Evolutionary conservation across 2,113 vertebrate species (phyloP).

Genomic region (Chlamydotis undulata): DNA sequence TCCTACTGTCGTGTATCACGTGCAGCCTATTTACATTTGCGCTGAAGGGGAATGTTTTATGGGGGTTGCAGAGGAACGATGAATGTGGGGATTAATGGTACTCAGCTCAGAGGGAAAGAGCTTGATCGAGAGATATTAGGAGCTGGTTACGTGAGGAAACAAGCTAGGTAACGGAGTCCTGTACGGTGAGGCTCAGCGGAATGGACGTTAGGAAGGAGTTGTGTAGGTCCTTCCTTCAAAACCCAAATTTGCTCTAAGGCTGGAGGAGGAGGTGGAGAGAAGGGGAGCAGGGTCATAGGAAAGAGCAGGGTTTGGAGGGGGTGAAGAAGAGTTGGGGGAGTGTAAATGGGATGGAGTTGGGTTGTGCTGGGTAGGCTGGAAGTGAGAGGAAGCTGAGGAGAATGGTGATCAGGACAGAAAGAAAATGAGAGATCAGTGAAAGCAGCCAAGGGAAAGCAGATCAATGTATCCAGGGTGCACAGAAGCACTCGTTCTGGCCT

Average conservation of each 20-base stretch:
- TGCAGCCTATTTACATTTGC: background rate
- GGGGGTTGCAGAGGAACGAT: background rate
- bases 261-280: background rate
- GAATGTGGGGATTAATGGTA: background rate
- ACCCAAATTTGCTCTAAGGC: background rate
- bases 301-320: background rate
- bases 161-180: too few species aligned
- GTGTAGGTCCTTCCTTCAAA: background rate
- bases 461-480: background rate
- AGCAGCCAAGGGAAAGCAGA: background rate
- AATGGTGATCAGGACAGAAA: background rate
- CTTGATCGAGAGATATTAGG: background rate
- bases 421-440: background rate
- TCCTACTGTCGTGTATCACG: fast-evolving
- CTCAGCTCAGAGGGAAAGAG: background rate
- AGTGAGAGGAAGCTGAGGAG: background rate
- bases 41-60: background rate
- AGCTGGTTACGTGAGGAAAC: background rate
- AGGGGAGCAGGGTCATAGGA: background rate
- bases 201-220: background rate
- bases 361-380: background rate
- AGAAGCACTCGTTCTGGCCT: background rate
- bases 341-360: fast-evolving
- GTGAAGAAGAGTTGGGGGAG: fast-evolving
- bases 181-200: background rate